Conservation (phyloP, 2,888 invertebrate species). For the Dryadula phaetusa region DNA sequence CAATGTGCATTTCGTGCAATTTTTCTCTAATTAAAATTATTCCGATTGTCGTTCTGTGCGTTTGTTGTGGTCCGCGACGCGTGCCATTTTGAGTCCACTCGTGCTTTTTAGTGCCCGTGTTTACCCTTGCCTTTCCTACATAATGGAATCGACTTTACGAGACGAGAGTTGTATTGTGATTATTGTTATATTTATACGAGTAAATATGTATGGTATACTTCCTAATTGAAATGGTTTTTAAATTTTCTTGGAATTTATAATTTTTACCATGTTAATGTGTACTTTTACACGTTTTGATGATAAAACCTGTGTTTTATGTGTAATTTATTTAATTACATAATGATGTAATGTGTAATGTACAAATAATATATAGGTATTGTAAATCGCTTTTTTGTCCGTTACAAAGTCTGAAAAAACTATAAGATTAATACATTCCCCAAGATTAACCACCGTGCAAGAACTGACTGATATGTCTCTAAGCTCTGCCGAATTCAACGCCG, state of each 20-base stretch:
- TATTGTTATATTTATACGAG: slow-evolving; percentile 25
- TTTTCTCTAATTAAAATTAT: slow-evolving; percentile 85
- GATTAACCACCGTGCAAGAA: too few species aligned
- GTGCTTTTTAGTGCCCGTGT: slow-evolving; percentile 81
- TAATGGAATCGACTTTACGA: slow-evolving; percentile 65
- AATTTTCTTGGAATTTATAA: background rate
- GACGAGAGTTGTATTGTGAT: slow-evolving; percentile 36
- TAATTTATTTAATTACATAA: too few species aligned
- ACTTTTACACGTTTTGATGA: background rate
- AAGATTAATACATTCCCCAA: too few species aligned
- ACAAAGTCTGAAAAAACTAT: too few species aligned
- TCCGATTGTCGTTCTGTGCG: slow-evolving; percentile 79
- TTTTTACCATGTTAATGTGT: background rate
- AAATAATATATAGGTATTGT: too few species aligned
- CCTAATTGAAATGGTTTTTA: background rate
- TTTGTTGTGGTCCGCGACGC: slow-evolving; percentile 80
- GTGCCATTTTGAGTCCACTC: slow-evolving; percentile 76
- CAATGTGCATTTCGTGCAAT: slow-evolving; percentile 75
- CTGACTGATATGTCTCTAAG: too few species aligned
- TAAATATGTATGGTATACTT: slow-evolving; percentile 12
- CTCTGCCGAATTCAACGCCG: too few species aligned
- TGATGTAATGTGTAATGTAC: too few species aligned
- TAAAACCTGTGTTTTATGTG: background rate
- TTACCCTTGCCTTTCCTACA: slow-evolving; percentile 71
- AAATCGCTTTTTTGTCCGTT: too few species aligned